Evolutionary conservation across 1,140 invertebrate species (phyloP).

Genomic region (Drosophila virilis): DNA sequence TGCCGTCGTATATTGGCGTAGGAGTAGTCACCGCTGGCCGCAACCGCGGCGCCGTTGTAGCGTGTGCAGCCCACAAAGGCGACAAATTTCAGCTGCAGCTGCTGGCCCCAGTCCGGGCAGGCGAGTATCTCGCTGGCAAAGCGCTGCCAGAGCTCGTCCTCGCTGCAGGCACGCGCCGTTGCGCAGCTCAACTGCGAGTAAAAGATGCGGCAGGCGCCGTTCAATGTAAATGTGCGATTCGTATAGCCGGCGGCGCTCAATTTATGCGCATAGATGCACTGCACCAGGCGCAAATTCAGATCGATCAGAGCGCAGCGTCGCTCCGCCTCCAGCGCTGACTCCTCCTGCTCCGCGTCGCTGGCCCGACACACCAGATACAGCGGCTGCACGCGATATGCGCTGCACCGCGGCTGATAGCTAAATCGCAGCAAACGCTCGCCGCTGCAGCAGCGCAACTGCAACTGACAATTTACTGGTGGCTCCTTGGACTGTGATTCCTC

Average conservation of each 20-base stretch:
- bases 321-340: conserved; percentile 72
- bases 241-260: conserved; percentile 91
- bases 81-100: conserved; percentile 90
- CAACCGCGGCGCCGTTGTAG: conserved; percentile 88
- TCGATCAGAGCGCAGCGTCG: conserved; percentile 88
- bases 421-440: conserved; percentile 42
- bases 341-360: conserved; percentile 85
- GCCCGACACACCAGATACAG: conserved; percentile 91
- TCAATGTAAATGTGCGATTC: conserved; percentile 93
- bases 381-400: conserved; percentile 86
- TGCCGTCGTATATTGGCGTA: conserved; percentile 90
- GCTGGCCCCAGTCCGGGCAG: conserved; percentile 86
- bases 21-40: conserved; percentile 86
- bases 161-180: conserved; percentile 89
- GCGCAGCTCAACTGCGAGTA: conserved; percentile 89
- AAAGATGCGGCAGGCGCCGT: conserved; percentile 88
- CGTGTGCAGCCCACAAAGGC: conserved; percentile 95
- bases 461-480: conserved; percentile 10
- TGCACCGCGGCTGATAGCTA: conserved; percentile 46
- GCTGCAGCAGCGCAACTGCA: conserved; percentile 59
- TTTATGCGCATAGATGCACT: conserved; percentile 94
- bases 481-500: neutral
- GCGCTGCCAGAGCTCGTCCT: conserved; percentile 93
- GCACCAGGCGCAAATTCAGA: conserved; percentile 91
- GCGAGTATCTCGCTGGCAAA: conserved; percentile 92